These are phyloP conservation scores for Brotula barbata DNA, from an alignment of 2,797 vertebrate species.

Conservation along the genomic window DNA sequence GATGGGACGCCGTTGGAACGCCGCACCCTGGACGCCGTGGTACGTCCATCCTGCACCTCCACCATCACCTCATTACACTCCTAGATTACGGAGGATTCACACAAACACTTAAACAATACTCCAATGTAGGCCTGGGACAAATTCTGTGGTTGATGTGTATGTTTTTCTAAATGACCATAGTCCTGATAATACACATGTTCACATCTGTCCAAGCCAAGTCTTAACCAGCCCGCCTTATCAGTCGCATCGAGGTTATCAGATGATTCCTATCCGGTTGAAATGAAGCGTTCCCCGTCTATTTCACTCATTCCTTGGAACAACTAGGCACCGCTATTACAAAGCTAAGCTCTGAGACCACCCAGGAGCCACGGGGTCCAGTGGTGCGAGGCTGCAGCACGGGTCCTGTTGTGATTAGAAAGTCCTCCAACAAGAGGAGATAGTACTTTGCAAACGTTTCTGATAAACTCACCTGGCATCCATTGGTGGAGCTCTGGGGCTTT, in stretches of 20 bases:
- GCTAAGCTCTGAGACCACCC: conserved; percentile 77
- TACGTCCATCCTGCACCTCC: background rate
- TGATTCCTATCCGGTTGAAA: conserved; percentile 66
- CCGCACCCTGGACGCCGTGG: conserved; percentile 16
- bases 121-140: conserved; percentile 40
- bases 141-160: too few species aligned
- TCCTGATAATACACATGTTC: conserved; percentile 16
- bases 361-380: conserved; percentile 60
- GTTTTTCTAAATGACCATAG: too few species aligned
- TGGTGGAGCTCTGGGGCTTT: conserved; percentile 22
- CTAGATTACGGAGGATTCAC: conserved; percentile 16
- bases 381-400: conserved; percentile 50
- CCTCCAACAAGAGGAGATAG: conserved; percentile 57
- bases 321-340: conserved; percentile 58
- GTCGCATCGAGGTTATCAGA: conserved; percentile 61
- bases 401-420: conserved; percentile 71
- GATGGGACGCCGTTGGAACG: conserved; percentile 18
- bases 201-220: conserved; percentile 2
- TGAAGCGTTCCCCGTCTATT: conserved; percentile 70
- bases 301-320: conserved; percentile 73
- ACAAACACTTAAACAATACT: conserved; percentile 15
- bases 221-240: conserved; percentile 58
- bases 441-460: conserved; percentile 61
- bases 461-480: conserved; percentile 28
- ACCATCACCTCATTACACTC: conserved; percentile 1